Conservation (phyloP, 2,888 invertebrate species). For the Aphidius colemani region DNA sequence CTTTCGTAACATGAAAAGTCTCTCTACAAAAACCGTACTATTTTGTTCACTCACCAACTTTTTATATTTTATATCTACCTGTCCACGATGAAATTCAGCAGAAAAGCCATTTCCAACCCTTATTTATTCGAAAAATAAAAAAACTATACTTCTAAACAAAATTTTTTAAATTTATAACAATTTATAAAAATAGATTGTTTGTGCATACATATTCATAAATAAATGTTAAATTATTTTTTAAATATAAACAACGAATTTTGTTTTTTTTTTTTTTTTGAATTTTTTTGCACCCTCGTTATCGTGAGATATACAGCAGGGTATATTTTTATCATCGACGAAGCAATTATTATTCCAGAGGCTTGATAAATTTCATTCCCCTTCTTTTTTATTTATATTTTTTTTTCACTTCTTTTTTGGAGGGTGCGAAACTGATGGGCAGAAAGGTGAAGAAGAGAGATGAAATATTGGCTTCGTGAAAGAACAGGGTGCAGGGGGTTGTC, state of each 20-base stretch:
- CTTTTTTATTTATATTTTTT: neutral
- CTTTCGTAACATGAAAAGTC: too few species aligned
- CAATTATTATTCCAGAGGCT: constrained; percentile 22
- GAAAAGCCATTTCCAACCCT: too few species aligned
- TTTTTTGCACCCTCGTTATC: constrained; percentile 6
- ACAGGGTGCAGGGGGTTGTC: constrained; percentile 15
- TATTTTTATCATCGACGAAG: constrained; percentile 17
- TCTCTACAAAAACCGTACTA: too few species aligned
- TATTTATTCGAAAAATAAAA: neutral
- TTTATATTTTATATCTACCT: too few species aligned
- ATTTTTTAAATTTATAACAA: neutral
- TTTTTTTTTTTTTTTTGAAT: neutral
- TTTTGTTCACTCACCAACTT: too few species aligned
- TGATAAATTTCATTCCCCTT: constrained; percentile 17
- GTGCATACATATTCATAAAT: too few species aligned
- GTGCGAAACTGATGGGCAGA: constrained; percentile 21
- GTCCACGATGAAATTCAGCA: too few species aligned
- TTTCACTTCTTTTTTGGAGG: neutral
- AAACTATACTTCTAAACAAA: neutral
- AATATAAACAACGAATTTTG: neutral
- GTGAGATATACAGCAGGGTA: neutral
- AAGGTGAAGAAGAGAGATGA: constrained; percentile 8
- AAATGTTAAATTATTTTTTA: neutral
- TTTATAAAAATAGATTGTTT: too few species aligned
- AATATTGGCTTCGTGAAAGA: neutral